Evolutionary conservation across 1,140 invertebrate species (phyloP), one percentile per base, ranked within the genome.

Genomic region (Drosophila ficusphila): DNA sequence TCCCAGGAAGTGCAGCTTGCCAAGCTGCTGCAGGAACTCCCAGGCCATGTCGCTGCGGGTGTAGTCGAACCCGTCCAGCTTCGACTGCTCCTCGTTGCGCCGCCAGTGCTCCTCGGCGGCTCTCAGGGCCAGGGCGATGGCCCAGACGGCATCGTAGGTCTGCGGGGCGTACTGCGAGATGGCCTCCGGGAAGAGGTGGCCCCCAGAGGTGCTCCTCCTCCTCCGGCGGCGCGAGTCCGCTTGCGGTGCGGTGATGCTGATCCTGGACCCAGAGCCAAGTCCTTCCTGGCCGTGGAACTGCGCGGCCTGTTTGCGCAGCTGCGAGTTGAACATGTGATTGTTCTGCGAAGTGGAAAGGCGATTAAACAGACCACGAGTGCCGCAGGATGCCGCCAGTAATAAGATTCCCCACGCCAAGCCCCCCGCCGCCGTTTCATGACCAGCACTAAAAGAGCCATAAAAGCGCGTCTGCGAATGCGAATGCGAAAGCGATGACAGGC

Each of bases 91-190:
- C 18, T 89, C 78, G 33, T 79, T 70, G 23, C 61, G 79, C 0
- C 76, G 74, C 90, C 90, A 91, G 47, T 90, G 76, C 46, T 90
- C 74, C 71, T 91, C 90, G 42, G 90, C 83, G 9, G 86, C 90
- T 2, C 85, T 61, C 51, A 90, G 89, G 0, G 95, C 95, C 9
- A 97, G 79, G 0, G 96, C 96, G 65, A 97, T 96, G 0, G 96
- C 95, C 97, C 97, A 98, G 1, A 98, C 94, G 0, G 97, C 97
- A 78, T 98, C 97, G 85, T 97, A 98, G 0, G 96, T 95, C 82
- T 97, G 95, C 0, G 94, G 94, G 0, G 96, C 95, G 79, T 94
- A 96, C 42, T 94, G 93, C 1, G 95, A 95, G 2, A 95, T 92
- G 2, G 93, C 64, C 34, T 86, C 82, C 38, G 78, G 64, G 36